Evolutionary conservation across 2,113 vertebrate genomes (phyloP).

Genomic region (Anolis sagrei): DNA sequence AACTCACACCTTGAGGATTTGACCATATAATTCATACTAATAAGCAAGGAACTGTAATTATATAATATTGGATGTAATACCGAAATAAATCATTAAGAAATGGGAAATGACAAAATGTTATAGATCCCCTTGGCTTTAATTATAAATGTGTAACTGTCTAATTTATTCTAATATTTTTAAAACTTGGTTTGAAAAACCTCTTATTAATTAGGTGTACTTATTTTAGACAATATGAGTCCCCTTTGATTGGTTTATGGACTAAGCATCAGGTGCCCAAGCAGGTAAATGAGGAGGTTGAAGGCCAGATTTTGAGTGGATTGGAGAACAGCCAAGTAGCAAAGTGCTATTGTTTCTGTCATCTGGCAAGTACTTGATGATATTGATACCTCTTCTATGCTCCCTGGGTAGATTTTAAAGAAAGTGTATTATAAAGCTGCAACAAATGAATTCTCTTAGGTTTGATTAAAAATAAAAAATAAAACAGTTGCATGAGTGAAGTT

Average conservation of each 20-base stretch:
- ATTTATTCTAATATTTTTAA: conserved; percentile 67
- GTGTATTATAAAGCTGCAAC: background rate
- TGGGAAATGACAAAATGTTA: conserved; percentile 61
- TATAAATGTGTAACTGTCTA: conserved; percentile 61
- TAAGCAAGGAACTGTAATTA: conserved; percentile 55
- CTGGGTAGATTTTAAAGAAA: conserved; percentile 31
- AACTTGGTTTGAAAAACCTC: conserved; percentile 63
- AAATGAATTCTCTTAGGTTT: background rate
- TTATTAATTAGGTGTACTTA: conserved; percentile 63
- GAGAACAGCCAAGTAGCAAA: conserved; percentile 1
- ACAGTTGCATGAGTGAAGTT: background rate
- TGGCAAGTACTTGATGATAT: conserved; percentile 18
- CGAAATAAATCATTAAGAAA: conserved; percentile 58
- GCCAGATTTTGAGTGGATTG: conserved; percentile 53
- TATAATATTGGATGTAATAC: conserved; percentile 56
- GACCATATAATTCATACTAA: conserved; percentile 33
- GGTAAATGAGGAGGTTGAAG: conserved; percentile 49
- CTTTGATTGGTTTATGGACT: conserved; percentile 61
- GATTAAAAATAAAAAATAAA: background rate
- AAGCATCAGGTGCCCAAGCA: conserved; percentile 53
- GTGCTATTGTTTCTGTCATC: conserved; percentile 37
- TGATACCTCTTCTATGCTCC: background rate
- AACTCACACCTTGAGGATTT: conserved; percentile 22
- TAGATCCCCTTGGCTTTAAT: conserved; percentile 65
- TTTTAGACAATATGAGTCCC: conserved; percentile 53